A percentile compares a stretch with the other conserved stretches of the same genome.
Evolutionary conservation across 2,888 invertebrate species (phyloP).

Genomic region (Aspidapion aeneum): DNA sequence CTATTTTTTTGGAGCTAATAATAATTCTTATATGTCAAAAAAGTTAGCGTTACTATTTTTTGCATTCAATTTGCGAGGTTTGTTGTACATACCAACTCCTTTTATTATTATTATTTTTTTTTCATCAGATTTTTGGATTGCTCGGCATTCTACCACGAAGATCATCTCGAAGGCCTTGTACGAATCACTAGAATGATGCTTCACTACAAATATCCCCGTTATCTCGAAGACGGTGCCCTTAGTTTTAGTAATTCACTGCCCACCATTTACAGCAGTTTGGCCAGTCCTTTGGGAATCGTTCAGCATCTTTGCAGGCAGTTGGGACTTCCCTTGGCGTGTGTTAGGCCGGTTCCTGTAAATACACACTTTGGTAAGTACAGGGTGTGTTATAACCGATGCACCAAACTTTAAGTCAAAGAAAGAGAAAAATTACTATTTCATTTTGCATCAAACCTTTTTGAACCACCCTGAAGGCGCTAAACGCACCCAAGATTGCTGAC

Average conservation of each 20-base stretch:
- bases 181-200: conserved; percentile 76
- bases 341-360: conserved; percentile 81
- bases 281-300: conserved; percentile 72
- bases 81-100: no score
- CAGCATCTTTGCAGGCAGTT: conserved; percentile 80
- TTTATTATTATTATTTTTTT: no score
- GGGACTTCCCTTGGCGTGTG: conserved; percentile 80
- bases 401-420: no score
- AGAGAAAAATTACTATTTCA: no score
- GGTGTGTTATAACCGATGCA: no score
- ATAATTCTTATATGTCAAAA: no score
- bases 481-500: no score
- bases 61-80: no score
- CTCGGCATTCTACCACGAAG: conserved; percentile 83
- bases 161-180: conserved; percentile 82
- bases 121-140: conserved; percentile 81
- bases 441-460: no score
- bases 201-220: conserved; percentile 77
- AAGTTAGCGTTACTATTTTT: no score
- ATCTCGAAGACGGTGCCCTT: conserved; percentile 75
- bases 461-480: no score
- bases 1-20: no score
- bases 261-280: conserved; percentile 79
- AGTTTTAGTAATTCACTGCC: conserved; percentile 81
- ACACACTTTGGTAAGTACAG: conserved; percentile 59